These are phyloP conservation scores for Beroe ovata DNA, from an alignment of 37 sponge, comb jelly and placozoan species.

Conservation along the genomic window DNA sequence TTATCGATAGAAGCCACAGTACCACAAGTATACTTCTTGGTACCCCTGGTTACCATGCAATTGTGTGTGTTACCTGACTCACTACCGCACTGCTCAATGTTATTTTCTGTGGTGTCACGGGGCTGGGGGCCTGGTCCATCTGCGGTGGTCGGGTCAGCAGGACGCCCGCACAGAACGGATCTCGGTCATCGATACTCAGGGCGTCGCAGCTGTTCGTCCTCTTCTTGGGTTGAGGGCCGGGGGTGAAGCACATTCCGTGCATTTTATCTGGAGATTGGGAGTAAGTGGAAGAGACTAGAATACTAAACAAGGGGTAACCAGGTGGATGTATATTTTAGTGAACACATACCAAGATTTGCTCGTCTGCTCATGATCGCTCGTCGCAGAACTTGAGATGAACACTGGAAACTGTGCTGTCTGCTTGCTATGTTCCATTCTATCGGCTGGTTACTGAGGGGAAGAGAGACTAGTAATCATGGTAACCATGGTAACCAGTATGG, in stretches of 20 bases:
- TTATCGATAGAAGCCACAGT: too few species aligned
- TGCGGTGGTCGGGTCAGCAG: constrained; percentile 5
- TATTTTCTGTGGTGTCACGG: constrained; percentile 21
- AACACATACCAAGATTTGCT: constrained; percentile 39
- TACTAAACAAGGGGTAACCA: too few species aligned
- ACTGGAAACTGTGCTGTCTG: constrained; percentile 58
- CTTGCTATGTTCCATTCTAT: constrained; percentile 37
- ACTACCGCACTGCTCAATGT: neutral
- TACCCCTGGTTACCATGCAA: too few species aligned
- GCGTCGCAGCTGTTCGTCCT: neutral
- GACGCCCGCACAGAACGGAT: constrained; percentile 31
- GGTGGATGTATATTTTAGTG: too few species aligned
- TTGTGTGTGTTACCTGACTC: constrained; percentile 19
- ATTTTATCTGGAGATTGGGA: neutral
- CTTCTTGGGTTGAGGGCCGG: constrained; percentile 27
- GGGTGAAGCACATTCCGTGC: neutral
- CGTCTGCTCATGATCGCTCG: constrained; percentile 29
- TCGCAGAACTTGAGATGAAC: constrained; percentile 22
- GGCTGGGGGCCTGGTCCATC: constrained; percentile 3
- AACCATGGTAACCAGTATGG: neutral
- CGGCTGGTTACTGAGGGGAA: neutral
- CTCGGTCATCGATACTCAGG: constrained; percentile 32
- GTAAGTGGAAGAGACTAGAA: neutral
- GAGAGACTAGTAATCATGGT: neutral
- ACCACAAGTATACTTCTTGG: too few species aligned